Base-by-base conservation (phyloP, 1,140 invertebrate species). In the Drosophila melanica region DNA sequence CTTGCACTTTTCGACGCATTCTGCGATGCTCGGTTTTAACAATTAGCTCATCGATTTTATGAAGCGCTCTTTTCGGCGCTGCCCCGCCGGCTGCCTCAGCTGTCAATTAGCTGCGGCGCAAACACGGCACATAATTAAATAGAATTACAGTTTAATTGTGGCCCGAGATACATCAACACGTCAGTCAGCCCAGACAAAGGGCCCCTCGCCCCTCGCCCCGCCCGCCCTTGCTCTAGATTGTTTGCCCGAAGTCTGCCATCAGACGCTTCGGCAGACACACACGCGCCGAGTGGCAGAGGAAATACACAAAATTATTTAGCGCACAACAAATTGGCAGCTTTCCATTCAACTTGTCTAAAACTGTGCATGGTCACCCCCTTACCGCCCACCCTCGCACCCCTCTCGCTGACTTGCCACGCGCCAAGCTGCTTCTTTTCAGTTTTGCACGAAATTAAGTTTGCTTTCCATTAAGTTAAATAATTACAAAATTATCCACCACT, bases 391-490 rank as follows among this genome's bases (percentile, higher is more conserved):
- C 12, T 44, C 20, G 6, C 14, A 3, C 4, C 3, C 30, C 35
- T 0, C 44, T 14, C n/a, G 7, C 8, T 73, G 55, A n/a, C 44
- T 12, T 53, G 67, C 50, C 55, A 45, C 55, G 64, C 41, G 64
- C 70, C 59, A 57, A 64, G 54, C 57, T 73, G 41, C 55, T 47
- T 68, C 63, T 50, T 69, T 86, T 76, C 62, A 72, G 75, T 75
- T 75, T 68, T 68, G 76, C 77, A 75, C 77, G 60, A 77, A 89
- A 89, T 89, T 89, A 77, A 89, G 84, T 89, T 89, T 89, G 84
- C 78, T 89, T 89, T 89, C 84, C 84, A 89, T 89, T 89, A 89
- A 89, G 84, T 89, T 89, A 89, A 89, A 89, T 89, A 89, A 89
- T 89, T 89, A 80, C 84, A 79, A 82, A 87, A 87, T 89, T 89